Percentiles rank a stretch among this genome's conserved stretches.
phyloP scores from a whole-genome alignment of 35 echinoderm and acorn worm genomes.

The Lytechinus pictus region DNA sequence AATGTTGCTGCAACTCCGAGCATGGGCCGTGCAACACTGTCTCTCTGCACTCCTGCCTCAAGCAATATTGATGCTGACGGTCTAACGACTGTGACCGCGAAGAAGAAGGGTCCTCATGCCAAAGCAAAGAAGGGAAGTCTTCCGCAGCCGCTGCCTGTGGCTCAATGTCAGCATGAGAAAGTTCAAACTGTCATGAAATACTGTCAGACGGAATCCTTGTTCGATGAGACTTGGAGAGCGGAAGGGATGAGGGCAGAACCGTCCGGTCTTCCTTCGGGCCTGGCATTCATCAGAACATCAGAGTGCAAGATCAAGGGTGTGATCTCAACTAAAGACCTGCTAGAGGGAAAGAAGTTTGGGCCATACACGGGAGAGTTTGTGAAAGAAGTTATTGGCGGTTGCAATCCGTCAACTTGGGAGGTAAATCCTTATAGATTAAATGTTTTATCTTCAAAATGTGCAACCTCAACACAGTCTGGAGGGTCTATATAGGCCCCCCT shows the following conservation, averaged over 20 bases:
- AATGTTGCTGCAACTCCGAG: background rate
- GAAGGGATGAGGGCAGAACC: background rate
- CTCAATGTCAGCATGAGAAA: background rate
- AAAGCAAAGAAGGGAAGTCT: background rate
- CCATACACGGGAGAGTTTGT: constrained; percentile 35
- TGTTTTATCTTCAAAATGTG: too few relatives aligned
- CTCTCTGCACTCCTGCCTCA: background rate
- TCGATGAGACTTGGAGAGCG: background rate
- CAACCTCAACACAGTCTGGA: too few relatives aligned
- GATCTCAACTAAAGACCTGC: background rate
- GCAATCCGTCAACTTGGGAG: constrained; percentile 32
- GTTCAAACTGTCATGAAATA: background rate
- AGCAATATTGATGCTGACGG: background rate
- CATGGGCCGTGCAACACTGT: background rate
- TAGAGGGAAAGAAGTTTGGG: constrained; percentile 4
- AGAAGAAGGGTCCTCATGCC: background rate
- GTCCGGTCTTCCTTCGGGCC: background rate
- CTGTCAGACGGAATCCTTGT: constrained; percentile 33
- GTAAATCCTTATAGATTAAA: background rate
- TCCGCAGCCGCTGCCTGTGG: constrained; percentile 14
- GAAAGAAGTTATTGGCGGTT: constrained; percentile 2
- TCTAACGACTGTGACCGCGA: background rate
- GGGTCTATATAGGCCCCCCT: too few relatives aligned
- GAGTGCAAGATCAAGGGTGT: background rate
- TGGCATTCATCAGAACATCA: background rate